Conservation (phyloP, 2,888 invertebrate species). For the Drosophila monieri region DNA sequence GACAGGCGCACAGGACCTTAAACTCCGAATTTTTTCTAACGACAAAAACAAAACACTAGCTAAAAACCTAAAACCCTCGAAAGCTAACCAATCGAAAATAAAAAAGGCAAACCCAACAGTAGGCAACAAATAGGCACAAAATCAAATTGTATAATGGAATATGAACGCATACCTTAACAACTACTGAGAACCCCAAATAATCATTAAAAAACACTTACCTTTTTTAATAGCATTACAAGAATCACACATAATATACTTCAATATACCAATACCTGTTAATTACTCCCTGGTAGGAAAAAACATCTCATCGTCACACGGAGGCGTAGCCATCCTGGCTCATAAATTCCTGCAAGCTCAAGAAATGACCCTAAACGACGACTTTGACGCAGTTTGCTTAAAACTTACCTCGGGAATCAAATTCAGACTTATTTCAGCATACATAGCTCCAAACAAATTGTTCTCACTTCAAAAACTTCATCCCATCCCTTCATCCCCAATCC, state of each 20-base stretch:
- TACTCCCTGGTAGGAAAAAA: neutral
- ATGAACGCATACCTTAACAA: no score
- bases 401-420: no score
- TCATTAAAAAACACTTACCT: neutral
- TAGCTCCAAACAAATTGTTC: no score
- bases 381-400: neutral
- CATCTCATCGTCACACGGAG: constrained; percentile 1
- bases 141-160: no score
- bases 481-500: neutral
- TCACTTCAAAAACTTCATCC: constrained; percentile 6
- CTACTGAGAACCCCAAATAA: no score
- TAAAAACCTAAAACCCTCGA: constrained; percentile 1
- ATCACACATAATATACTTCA: neutral
- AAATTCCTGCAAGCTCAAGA: neutral
- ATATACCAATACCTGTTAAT: neutral
- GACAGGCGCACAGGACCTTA: no score
- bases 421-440: no score
- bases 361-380: neutral
- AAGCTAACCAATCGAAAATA: neutral
- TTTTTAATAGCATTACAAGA: no score
- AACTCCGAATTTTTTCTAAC: no score
- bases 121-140: no score
- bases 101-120: no score
- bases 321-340: neutral
- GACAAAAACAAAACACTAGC: no score